Percentiles rank a stretch among this genome's conserved stretches.
Evolutionary conservation across 2,888 invertebrate genomes (phyloP).

Genomic region (Melanophora roralis): DNA sequence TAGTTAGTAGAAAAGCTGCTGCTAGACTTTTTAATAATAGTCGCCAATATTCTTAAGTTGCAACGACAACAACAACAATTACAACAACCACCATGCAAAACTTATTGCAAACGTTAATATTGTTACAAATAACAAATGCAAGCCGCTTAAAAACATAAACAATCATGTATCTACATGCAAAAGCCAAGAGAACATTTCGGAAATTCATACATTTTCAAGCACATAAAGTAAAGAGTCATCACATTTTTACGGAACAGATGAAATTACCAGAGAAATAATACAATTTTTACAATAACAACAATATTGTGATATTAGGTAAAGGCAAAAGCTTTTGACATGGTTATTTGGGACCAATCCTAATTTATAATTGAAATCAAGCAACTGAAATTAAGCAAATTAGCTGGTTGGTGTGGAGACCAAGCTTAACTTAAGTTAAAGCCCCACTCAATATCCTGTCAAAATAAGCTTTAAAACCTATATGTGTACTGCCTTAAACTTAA

Average conservation of each 20-base stretch:
- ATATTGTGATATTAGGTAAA: not conserved
- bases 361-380: too few relatives aligned
- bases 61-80: not conserved
- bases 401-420: too few relatives aligned
- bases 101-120: constrained; percentile 52
- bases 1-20: constrained; percentile 36
- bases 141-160: constrained; percentile 60
- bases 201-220: constrained; percentile 24
- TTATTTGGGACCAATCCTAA: not conserved
- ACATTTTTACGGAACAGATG: constrained; percentile 52
- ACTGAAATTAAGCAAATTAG: too few relatives aligned
- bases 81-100: constrained; percentile 33
- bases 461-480: too few relatives aligned
- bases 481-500: too few relatives aligned
- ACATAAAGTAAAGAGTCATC: constrained; percentile 49
- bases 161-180: constrained; percentile 40
- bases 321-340: not conserved
- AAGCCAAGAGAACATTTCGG: not conserved
- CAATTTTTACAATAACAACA: constrained; percentile 1
- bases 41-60: constrained; percentile 51
- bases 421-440: too few relatives aligned
- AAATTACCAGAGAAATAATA: constrained; percentile 39
- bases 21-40: constrained; percentile 45
- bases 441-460: too few relatives aligned
- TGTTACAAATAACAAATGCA: constrained; percentile 57